phyloP scores from a whole-genome alignment of 2,797 vertebrate species.

The Sebastes dallii region DNA sequence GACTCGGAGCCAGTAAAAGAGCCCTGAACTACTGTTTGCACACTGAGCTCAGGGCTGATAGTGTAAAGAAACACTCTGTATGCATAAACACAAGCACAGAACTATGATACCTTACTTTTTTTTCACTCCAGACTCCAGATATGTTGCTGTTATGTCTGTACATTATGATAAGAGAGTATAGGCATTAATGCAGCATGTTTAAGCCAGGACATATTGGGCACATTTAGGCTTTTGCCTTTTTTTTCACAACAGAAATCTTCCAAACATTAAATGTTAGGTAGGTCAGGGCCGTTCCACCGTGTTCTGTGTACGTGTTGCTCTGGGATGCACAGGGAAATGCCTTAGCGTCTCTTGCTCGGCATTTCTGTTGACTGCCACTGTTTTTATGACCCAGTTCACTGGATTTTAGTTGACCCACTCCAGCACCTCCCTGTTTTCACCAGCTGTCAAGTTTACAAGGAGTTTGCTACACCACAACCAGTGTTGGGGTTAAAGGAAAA shows the following conservation, averaged over 20 bases:
- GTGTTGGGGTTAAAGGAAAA: not conserved
- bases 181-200: not conserved
- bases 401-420: constrained; percentile 45
- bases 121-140: not conserved
- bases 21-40: constrained; percentile 15
- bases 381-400: constrained; percentile 68
- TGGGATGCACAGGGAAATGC: constrained; percentile 63
- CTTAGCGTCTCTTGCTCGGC: constrained; percentile 39
- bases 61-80: not conserved
- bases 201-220: not conserved
- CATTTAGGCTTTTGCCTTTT: not conserved
- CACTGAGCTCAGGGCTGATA: not conserved
- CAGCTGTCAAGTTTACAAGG: constrained; percentile 36
- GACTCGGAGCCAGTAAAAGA: constrained; percentile 21
- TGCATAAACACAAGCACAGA: not conserved
- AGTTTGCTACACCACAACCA: not conserved
- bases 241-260: constrained; percentile 7
- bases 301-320: constrained; percentile 66
- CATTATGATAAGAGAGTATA: not conserved
- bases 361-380: constrained; percentile 53
- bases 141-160: constrained; percentile 12
- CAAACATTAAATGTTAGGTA: constrained; percentile 21
- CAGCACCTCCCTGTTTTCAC: not conserved
- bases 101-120: not conserved
- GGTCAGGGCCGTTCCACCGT: constrained; percentile 27